phyloP scores from a whole-genome alignment of 1,140 invertebrate genomes.

The Centruroides sculpturatus region DNA sequence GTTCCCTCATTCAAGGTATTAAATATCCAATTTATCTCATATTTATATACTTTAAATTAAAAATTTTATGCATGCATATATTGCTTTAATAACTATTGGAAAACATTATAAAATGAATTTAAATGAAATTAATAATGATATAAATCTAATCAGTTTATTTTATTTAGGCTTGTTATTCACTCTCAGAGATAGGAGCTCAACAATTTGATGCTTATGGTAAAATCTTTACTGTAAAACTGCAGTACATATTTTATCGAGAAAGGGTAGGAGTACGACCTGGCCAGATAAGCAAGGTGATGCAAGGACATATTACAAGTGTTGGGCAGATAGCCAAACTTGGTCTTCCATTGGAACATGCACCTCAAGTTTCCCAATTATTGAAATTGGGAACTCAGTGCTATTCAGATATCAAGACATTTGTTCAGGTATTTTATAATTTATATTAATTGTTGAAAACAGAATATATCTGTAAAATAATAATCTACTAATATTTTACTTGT shows the following conservation, averaged over 20 bases:
- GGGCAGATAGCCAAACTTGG: conserved; percentile 91
- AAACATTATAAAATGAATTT: too few species aligned
- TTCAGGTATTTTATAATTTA: conserved; percentile 44
- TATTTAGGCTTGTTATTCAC: conserved; percentile 22
- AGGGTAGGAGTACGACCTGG: conserved; percentile 89
- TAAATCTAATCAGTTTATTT: background rate
- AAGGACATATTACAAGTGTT: conserved; percentile 57
- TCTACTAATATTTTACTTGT: too few species aligned
- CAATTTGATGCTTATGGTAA: conserved; percentile 98
- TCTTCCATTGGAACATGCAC: conserved; percentile 91
- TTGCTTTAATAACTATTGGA: too few species aligned
- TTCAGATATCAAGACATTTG: conserved; percentile 84
- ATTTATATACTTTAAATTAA: too few species aligned
- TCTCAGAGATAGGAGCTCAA: conserved; percentile 61
- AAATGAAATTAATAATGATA: too few species aligned
- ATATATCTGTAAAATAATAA: too few species aligned
- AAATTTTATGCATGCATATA: too few species aligned
- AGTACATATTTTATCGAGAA: conserved; percentile 98
- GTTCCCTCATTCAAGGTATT: too few species aligned
- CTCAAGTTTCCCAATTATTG: conserved; percentile 87
- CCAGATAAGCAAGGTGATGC: conserved; percentile 77
- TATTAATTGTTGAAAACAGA: too few species aligned
- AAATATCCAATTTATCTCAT: too few species aligned
- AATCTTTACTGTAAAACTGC: conserved; percentile 96
- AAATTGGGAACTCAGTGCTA: conserved; percentile 83